Conservation (phyloP, 2,113 vertebrate species). For the Arothron firmamentum region DNA sequence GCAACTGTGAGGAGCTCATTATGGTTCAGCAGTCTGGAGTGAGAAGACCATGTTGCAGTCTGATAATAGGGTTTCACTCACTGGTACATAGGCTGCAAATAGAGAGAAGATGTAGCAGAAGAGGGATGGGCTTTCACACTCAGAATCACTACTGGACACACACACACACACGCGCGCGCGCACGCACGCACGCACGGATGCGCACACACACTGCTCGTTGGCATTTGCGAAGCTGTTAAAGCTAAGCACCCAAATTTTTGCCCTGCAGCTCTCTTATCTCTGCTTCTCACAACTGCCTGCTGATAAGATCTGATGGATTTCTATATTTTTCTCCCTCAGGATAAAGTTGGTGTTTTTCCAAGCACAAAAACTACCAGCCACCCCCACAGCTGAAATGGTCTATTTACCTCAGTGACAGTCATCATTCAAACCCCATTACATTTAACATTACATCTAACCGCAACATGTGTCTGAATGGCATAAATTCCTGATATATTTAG, state of each 20-base stretch:
- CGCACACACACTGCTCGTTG: conserved; percentile 18
- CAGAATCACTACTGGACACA: conserved; percentile 7
- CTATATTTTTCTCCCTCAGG: conserved; percentile 45
- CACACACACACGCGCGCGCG: conserved; percentile 1
- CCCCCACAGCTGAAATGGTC: conserved; percentile 26
- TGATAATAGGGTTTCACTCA: conserved; percentile 73
- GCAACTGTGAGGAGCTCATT: conserved; percentile 72
- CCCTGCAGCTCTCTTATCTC: conserved; percentile 53
- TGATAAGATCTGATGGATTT: conserved; percentile 63
- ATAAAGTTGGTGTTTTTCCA: conserved; percentile 43
- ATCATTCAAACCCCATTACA: background rate
- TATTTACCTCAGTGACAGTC: conserved; percentile 13
- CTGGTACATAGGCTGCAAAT: conserved; percentile 56
- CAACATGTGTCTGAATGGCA: conserved; percentile 5
- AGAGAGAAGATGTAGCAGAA: conserved; percentile 55
- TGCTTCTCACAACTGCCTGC: conserved; percentile 52
- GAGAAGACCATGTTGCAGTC: conserved; percentile 55
- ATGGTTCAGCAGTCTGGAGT: conserved; percentile 65
- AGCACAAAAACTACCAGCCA: conserved; percentile 38
- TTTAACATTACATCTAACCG: conserved; percentile 1
- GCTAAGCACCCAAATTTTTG: conserved; percentile 46
- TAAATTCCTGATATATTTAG: background rate
- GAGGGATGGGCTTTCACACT: conserved; percentile 46
- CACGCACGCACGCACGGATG: background rate
- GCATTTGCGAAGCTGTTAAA: conserved; percentile 26